A percentile compares a stretch with the other conserved stretches of the same genome.
phyloP scores from a whole-genome alignment of 1,140 invertebrate genomes.

The Calephelis nemesis region DNA sequence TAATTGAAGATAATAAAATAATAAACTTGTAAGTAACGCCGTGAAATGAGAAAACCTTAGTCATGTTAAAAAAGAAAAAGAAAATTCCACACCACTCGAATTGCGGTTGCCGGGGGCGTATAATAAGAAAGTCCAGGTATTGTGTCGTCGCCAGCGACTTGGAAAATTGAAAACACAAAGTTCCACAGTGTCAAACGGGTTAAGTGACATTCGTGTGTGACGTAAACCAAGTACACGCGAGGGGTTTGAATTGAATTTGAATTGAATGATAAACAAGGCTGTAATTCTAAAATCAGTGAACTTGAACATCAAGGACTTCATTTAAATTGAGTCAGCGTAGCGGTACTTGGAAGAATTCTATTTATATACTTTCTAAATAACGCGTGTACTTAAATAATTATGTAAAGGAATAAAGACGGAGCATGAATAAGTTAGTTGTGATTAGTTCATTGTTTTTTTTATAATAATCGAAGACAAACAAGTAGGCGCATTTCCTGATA shows the following conservation, averaged over 20 bases:
- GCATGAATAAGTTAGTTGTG: no score
- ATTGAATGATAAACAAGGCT: constrained; percentile 8
- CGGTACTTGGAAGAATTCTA: no score
- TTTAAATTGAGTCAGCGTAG: neutral
- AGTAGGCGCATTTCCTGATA: no score
- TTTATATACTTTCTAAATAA: no score
- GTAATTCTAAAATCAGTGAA: neutral
- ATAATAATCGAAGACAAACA: no score
- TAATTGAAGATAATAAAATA: no score
- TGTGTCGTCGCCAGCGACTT: constrained; percentile 16
- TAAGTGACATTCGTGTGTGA: constrained; percentile 11
- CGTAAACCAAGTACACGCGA: constrained; percentile 8
- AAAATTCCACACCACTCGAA: neutral
- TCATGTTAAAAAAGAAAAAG: neutral
- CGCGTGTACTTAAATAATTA: no score
- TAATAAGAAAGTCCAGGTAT: constrained; percentile 16
- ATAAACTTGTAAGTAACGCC: no score
- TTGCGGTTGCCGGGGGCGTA: constrained; percentile 1
- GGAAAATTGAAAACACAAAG: constrained; percentile 16
- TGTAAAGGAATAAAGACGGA: no score
- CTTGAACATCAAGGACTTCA: neutral
- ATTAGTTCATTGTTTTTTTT: no score
- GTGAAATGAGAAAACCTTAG: no score
- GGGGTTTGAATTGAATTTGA: constrained; percentile 7
- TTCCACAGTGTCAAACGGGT: constrained; percentile 12